These are phyloP conservation scores for Batillaria attramentaria DNA, from an alignment of 1,140 invertebrate genomes.

Conservation along the genomic window DNA sequence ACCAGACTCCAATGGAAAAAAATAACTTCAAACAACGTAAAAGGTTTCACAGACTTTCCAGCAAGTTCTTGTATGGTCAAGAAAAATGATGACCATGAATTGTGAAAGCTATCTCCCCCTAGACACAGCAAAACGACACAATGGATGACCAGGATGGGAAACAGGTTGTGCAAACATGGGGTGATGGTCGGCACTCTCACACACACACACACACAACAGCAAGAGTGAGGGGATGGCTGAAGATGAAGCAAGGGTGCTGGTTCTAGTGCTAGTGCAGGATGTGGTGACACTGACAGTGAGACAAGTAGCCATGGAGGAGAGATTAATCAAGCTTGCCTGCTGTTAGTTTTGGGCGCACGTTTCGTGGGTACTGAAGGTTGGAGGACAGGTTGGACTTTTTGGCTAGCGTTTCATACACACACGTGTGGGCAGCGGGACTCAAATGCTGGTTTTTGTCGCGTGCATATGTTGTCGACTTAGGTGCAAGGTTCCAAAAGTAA, in stretches of 20 bases:
- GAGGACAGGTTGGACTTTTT: conserved; percentile 66
- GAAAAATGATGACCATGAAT: no score
- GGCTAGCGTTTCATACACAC: conserved; percentile 67
- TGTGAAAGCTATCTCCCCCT: no score
- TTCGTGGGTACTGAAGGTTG: conserved; percentile 60
- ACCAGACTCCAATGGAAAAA: no score
- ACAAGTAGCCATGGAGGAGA: conserved; percentile 8
- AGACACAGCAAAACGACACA: not conserved
- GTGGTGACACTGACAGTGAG: not conserved
- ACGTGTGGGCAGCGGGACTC: conserved; percentile 55
- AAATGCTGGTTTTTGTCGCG: conserved; percentile 35
- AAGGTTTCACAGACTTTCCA: no score
- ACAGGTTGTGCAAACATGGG: not conserved
- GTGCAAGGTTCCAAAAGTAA: conserved; percentile 25
- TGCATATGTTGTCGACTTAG: conserved; percentile 39
- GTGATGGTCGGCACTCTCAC: not conserved
- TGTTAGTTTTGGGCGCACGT: conserved; percentile 62
- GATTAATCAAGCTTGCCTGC: conserved; percentile 59
- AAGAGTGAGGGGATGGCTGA: conserved; percentile 3
- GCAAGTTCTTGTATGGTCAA: no score
- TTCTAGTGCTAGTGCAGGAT: not conserved
- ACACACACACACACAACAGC: conserved; percentile 8
- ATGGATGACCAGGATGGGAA: not conserved
- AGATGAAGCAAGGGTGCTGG: no score
- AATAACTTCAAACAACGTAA: no score